A percentile compares a stretch with the other conserved stretches of the same genome.
These are phyloP conservation scores for Cetoscarus ocellatus DNA, from an alignment of 2,797 vertebrate genomes.

Conservation along the genomic window DNA sequence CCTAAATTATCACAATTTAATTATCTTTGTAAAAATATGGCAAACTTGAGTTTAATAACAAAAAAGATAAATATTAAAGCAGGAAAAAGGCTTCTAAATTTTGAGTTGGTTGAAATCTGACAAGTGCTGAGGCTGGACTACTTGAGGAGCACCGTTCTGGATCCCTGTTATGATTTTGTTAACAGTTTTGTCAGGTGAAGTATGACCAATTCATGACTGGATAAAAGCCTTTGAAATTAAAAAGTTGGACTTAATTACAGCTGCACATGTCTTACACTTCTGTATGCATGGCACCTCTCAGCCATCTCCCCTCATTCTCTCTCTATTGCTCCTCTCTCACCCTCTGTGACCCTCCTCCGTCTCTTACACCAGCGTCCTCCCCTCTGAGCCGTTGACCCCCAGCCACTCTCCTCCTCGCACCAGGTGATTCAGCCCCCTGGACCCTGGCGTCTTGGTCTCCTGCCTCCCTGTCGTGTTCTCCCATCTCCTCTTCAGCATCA, in stretches of 20 bases:
- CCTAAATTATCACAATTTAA: too few relatives aligned
- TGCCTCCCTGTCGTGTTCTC: constrained; percentile 37
- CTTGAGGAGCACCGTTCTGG: background rate
- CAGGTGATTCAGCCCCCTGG: constrained; percentile 64
- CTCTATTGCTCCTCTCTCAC: background rate
- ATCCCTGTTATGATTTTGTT: background rate
- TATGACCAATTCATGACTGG: background rate
- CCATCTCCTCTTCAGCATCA: constrained; percentile 48
- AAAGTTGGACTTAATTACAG: background rate
- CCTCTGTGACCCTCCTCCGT: constrained; percentile 40
- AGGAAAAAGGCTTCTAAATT: too few relatives aligned
- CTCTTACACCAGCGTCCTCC: constrained; percentile 30
- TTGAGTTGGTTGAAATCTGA: too few relatives aligned
- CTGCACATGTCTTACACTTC: background rate
- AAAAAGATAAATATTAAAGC: too few relatives aligned
- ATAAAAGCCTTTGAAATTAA: constrained; percentile 6
- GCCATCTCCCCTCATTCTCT: background rate
- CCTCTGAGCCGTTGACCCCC: constrained; percentile 44
- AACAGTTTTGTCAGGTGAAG: constrained; percentile 1
- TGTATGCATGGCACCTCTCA: background rate
- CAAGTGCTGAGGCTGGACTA: too few relatives aligned
- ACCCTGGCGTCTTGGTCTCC: constrained; percentile 35
- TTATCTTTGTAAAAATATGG: too few relatives aligned
- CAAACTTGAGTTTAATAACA: too few relatives aligned
- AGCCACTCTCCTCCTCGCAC: constrained; percentile 54